phyloP scores from a whole-genome alignment of 1,140 invertebrate species.

The Heliconius himera region DNA sequence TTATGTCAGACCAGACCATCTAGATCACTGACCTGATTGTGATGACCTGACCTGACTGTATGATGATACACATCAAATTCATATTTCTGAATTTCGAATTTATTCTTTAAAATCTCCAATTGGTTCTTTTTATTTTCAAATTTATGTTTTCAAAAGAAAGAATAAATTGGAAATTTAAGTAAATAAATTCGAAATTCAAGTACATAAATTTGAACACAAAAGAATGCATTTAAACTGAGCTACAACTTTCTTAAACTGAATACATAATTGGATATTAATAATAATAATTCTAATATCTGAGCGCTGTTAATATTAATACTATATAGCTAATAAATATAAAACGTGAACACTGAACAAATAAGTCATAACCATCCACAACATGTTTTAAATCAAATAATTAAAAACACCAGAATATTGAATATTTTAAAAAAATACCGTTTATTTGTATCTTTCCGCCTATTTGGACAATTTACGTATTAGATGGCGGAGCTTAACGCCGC shows the following conservation, averaged over 20 bases:
- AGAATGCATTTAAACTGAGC: neutral
- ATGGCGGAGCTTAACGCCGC: too few relatives aligned
- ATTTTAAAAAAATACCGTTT: neutral
- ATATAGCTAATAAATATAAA: conserved; percentile 12
- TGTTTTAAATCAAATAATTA: neutral
- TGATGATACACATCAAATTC: too few relatives aligned
- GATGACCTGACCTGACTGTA: too few relatives aligned
- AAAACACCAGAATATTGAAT: conserved; percentile 10
- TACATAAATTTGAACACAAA: too few relatives aligned
- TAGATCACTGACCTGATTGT: neutral
- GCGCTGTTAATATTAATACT: neutral
- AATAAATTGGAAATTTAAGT: too few relatives aligned
- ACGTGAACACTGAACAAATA: conserved; percentile 3
- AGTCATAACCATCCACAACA: neutral
- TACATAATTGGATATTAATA: neutral
- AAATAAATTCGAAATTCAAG: too few relatives aligned
- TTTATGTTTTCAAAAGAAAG: too few relatives aligned
- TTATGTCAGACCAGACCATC: neutral
- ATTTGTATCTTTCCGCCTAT: too few relatives aligned
- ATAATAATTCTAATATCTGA: conserved; percentile 3
- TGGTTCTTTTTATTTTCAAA: too few relatives aligned
- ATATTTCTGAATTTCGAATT: too few relatives aligned
- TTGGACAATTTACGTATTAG: too few relatives aligned
- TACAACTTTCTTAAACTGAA: neutral
- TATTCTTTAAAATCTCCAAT: too few relatives aligned